A percentile compares a stretch with the other conserved stretches of the same genome.
These are phyloP conservation scores for Manis javanica DNA, from an alignment of 2,797 vertebrate species.

Conservation along the genomic window DNA sequence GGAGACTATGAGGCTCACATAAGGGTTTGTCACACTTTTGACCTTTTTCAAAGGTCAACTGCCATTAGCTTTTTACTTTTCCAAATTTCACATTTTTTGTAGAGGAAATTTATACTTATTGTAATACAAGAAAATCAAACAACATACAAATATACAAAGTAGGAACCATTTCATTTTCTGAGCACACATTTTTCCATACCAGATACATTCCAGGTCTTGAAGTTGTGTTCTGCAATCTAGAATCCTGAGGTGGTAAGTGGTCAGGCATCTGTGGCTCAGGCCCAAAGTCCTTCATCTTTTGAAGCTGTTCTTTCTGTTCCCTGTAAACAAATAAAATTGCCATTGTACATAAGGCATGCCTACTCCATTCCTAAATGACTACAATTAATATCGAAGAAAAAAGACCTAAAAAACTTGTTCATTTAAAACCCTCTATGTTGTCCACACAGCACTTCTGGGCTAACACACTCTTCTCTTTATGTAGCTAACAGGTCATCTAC, in stretches of 20 bases:
- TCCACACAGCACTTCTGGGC: background rate
- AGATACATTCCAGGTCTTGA: slow-evolving; percentile 92
- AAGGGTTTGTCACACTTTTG: background rate
- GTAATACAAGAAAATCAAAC: slow-evolving; percentile 30
- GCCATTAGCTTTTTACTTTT: slow-evolving; percentile 50
- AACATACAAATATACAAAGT: background rate
- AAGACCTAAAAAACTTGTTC: background rate
- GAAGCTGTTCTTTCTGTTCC: slow-evolving; percentile 94
- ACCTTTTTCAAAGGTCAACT: slow-evolving; percentile 17
- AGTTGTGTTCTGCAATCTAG: slow-evolving; percentile 91
- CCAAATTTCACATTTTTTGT: slow-evolving; percentile 34
- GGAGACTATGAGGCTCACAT: background rate
- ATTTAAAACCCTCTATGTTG: background rate
- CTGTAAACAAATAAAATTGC: slow-evolving; percentile 86
- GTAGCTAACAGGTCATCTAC: slow-evolving; percentile 30
- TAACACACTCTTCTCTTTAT: slow-evolving; percentile 22
- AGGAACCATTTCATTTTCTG: slow-evolving; percentile 53
- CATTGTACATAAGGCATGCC: slow-evolving; percentile 64
- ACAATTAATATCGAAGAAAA: background rate
- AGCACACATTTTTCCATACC: slow-evolving; percentile 86
- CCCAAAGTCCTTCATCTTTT: slow-evolving; percentile 88
- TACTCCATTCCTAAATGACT: slow-evolving; percentile 57
- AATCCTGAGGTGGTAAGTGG: slow-evolving; percentile 85
- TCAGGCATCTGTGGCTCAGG: slow-evolving; percentile 86
- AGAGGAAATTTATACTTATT: slow-evolving; percentile 28